Percentiles rank a stretch among this genome's conserved stretches.
These are phyloP conservation scores for Bradysia coprophila DNA, from an alignment of 1,140 invertebrate species.

Conservation along the genomic window DNA sequence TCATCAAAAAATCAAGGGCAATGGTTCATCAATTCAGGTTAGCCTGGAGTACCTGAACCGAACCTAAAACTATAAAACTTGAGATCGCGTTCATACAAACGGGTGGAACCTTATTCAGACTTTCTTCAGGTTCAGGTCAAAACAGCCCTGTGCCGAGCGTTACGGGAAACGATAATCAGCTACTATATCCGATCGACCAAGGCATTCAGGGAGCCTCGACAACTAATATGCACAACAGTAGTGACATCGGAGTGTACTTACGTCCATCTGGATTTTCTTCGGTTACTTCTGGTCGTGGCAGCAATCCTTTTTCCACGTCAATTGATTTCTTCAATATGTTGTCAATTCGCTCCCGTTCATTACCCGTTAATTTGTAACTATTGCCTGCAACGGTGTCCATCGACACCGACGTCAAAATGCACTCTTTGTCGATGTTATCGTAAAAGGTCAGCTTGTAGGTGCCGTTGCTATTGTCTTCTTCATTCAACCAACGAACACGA, in stretches of 20 bases:
- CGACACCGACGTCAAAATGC: constrained; percentile 69
- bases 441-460: constrained; percentile 80
- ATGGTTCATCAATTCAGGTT: background rate
- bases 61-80: background rate
- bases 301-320: constrained; percentile 52
- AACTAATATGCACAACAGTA: constrained; percentile 1
- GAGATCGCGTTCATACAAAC: background rate
- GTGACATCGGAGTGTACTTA: constrained; percentile 40
- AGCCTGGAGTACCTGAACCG: too few relatives aligned
- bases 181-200: background rate
- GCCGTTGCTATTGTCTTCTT: constrained; percentile 39
- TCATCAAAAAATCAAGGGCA: background rate
- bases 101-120: too few relatives aligned
- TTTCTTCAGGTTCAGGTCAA: too few relatives aligned
- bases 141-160: too few relatives aligned
- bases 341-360: constrained; percentile 55
- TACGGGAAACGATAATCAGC: background rate
- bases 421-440: constrained; percentile 73
- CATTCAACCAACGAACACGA: constrained; percentile 75
- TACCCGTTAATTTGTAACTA: constrained; percentile 42
- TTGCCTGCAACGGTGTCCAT: constrained; percentile 53
- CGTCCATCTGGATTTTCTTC: constrained; percentile 74
- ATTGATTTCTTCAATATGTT: constrained; percentile 72
- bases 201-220: background rate
- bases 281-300: constrained; percentile 41